A percentile compares a stretch with the other conserved stretches of the same genome.
These are phyloP conservation scores for Tetrax tetrax DNA, from an alignment of 2,113 vertebrate species.

Conservation along the genomic window DNA sequence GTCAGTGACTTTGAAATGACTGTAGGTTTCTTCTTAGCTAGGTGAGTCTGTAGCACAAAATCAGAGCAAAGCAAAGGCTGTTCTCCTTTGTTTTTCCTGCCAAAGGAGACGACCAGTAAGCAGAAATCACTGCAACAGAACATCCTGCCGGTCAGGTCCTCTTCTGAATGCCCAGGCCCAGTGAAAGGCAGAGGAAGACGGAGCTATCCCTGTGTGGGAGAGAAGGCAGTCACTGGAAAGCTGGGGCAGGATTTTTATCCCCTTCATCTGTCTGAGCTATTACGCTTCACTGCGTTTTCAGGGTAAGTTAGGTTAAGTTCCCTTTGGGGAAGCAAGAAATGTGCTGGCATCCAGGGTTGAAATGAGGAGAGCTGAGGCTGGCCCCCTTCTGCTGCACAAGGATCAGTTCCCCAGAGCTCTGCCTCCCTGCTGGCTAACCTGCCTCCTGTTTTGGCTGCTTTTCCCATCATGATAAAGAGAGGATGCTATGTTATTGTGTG, in stretches of 20 bases:
- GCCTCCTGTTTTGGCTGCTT: background rate
- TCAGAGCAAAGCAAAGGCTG: background rate
- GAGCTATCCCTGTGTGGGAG: background rate
- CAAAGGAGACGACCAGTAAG: background rate
- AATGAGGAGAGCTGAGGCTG: background rate
- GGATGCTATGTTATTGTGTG: background rate
- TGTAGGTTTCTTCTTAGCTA: background rate
- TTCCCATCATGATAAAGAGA: background rate
- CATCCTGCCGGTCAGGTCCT: background rate
- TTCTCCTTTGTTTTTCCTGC: background rate
- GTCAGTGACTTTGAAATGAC: background rate
- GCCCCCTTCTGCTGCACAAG: background rate
- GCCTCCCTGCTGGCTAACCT: background rate
- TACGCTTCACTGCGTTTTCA: slow-evolving; percentile 25
- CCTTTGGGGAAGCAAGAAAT: slow-evolving; percentile 13
- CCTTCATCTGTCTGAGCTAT: background rate
- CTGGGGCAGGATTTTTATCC: background rate
- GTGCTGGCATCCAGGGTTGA: background rate
- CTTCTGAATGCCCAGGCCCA: background rate
- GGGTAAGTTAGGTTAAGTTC: slow-evolving; percentile 41
- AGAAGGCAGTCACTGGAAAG: background rate
- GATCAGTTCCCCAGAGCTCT: background rate
- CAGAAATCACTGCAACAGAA: slow-evolving; percentile 12
- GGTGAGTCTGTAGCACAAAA: background rate
- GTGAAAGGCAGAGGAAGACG: background rate